A percentile compares a stretch with the other conserved stretches of the same genome.
Evolutionary conservation across 2,888 invertebrate species (phyloP).

Genomic region (Diplazon laetatorius): DNA sequence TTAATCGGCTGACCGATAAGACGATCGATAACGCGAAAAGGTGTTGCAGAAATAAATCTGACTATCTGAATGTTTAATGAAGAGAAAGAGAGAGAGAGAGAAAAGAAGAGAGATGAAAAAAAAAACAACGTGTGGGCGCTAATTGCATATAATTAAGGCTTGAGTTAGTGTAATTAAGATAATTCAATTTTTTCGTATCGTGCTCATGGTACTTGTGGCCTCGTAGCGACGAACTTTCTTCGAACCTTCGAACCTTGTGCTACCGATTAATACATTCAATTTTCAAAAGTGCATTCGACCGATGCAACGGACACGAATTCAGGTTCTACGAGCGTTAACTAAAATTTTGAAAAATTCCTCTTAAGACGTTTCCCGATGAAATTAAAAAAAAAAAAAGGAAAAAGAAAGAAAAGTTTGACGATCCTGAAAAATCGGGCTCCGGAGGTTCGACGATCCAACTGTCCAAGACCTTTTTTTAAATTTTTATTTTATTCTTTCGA

Average conservation of each 20-base stretch:
- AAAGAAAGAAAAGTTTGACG: not conserved
- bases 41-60: too few relatives aligned
- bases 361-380: too few relatives aligned
- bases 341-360: too few relatives aligned
- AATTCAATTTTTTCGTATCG: conserved; percentile 68
- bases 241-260: conserved; percentile 2
- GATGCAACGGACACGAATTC: too few relatives aligned
- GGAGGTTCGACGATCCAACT: not conserved
- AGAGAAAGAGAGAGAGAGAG: not conserved
- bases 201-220: conserved; percentile 62
- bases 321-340: too few relatives aligned
- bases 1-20: too few relatives aligned
- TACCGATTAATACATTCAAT: too few relatives aligned
- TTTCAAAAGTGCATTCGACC: too few relatives aligned
- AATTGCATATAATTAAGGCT: conserved; percentile 59
- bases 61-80: too few relatives aligned
- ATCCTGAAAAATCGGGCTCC: not conserved
- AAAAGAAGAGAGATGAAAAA: not conserved
- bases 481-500: too few relatives aligned
- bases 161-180: conserved; percentile 62
- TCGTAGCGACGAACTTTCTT: conserved; percentile 30
- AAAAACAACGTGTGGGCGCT: conserved; percentile 38
- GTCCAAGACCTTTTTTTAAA: conserved; percentile 2
- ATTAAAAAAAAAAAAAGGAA: too few relatives aligned
- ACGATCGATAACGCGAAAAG: too few relatives aligned